phyloP scores from a whole-genome alignment of 1,140 invertebrate genomes.

The Ruditapes philippinarum region DNA sequence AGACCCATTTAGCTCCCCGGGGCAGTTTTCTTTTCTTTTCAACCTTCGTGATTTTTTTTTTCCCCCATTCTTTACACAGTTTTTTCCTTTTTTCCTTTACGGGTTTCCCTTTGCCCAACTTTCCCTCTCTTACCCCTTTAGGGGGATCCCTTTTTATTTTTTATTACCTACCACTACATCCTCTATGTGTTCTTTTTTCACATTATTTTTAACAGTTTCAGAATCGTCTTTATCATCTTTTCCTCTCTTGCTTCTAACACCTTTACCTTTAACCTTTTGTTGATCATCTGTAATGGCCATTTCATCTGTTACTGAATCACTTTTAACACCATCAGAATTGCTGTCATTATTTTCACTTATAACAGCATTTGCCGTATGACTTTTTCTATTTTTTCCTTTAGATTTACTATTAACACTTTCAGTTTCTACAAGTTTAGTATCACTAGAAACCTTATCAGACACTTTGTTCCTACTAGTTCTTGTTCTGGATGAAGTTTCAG shows the following conservation, averaged over 20 bases:
- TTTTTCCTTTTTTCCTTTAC: slow-evolving; percentile 14
- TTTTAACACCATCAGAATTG: not conserved
- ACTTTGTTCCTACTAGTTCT: slow-evolving; percentile 14
- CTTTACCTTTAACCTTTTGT: not conserved
- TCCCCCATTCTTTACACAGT: not conserved
- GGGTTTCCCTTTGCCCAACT: not conserved
- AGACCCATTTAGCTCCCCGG: slow-evolving; percentile 22
- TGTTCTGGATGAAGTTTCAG: not conserved
- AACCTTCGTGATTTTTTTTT: not conserved
- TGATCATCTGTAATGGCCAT: slow-evolving; percentile 5
- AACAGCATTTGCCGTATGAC: not conserved
- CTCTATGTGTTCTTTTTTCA: not conserved
- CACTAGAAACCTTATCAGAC: not conserved
- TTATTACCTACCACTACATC: not conserved
- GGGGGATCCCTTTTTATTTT: not conserved
- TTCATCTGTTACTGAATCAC: not conserved
- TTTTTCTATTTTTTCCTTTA: not conserved
- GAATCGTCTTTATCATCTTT: slow-evolving; percentile 2
- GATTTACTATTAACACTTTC: not conserved
- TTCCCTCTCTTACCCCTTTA: not conserved
- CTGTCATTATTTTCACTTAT: not conserved
- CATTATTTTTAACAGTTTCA: not conserved
- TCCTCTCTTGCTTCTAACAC: not conserved
- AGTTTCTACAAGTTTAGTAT: not conserved
- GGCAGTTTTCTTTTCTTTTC: slow-evolving; percentile 56